Conservation (phyloP, 1,140 invertebrate species). For the Drosophila oshimai region DNA sequence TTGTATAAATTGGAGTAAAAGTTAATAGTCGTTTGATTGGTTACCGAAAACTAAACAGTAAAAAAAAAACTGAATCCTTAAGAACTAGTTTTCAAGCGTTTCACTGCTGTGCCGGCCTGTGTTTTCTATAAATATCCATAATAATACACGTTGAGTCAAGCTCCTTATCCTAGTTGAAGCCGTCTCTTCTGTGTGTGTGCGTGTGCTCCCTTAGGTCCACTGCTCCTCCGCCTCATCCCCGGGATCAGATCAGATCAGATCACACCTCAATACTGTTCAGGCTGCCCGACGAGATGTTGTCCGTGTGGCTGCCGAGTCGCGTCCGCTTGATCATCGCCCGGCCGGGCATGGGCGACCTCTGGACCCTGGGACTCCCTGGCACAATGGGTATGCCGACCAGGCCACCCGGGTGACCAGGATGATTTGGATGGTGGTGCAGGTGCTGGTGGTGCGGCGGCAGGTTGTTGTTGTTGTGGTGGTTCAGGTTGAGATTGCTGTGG, state of each 20-base stretch:
- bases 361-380: slow-evolving; percentile 77
- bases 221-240: background rate
- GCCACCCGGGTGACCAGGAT: slow-evolving; percentile 24
- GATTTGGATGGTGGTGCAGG: slow-evolving; percentile 43
- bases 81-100: background rate
- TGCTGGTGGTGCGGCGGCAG: slow-evolving; percentile 53
- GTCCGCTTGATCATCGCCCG: slow-evolving; percentile 76
- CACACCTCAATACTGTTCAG: slow-evolving; percentile 82
- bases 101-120: slow-evolving; percentile 11
- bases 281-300: slow-evolving; percentile 82
- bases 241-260: too few species aligned
- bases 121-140: slow-evolving; percentile 17
- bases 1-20: too few species aligned
- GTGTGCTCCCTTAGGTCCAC: background rate
- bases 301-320: slow-evolving; percentile 78
- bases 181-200: background rate
- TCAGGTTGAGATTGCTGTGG: slow-evolving; percentile 61
- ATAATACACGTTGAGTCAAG: slow-evolving; percentile 1
- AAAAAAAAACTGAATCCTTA: too few species aligned
- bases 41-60: background rate
- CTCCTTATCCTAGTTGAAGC: slow-evolving; percentile 2
- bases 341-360: slow-evolving; percentile 77
- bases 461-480: slow-evolving; percentile 51
- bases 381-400: slow-evolving; percentile 76
- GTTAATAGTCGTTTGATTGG: too few species aligned